Base-by-base conservation (phyloP, 2,888 invertebrate genomes). In the Dasypolia templi region DNA sequence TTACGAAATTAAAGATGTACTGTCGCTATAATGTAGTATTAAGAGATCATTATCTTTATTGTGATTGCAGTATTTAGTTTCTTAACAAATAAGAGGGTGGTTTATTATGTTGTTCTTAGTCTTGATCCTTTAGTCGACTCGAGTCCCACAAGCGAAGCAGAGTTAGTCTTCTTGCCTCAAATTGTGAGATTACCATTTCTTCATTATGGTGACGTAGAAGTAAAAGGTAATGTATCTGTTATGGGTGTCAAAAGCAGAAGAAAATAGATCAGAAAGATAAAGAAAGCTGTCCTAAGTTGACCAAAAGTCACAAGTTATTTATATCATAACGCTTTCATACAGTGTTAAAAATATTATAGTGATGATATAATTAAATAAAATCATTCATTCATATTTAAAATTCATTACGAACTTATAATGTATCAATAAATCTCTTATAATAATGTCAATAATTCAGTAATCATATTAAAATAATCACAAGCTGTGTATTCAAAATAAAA, bases 11-110 rank as follows among this genome's bases (percentile, higher is more conserved):
- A 29, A 44, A n/a, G 29, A 44, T 9, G 19, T 44, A 32, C 22
- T 22, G 6, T 19, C 11, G 12, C 55, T 14, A 32, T 53, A 68
- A 42, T 26, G 17, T 61, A 19, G 39, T 14, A 29, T 59, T 68
- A 70, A 11, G 49, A 58, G 71, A 75, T 75, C 17, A 62, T 58
- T 77, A 76, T 77, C 76, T 71, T 77, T 44, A 76, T 76, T 62
- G 77, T 76, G n/a, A 76, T 76, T 76, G 56, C 19, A 44, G 77
- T 35, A 51, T 26, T 56, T 58, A 19, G 56, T 26, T 49, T 74
- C 42, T 62, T 70, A 44, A 12, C 1, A 62, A 70, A 77, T 76
- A 76, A 49, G 35, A 35, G 49, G 4, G 2, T 70, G 14, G 35
- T 70, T 70, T 49, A 62, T 77, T 26, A 42, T 49, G n/a, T 49